Percentiles rank a stretch among this genome's conserved stretches.
Evolutionary conservation across 1,140 invertebrate genomes (phyloP).

Genomic region (Tenebrio molitor): DNA sequence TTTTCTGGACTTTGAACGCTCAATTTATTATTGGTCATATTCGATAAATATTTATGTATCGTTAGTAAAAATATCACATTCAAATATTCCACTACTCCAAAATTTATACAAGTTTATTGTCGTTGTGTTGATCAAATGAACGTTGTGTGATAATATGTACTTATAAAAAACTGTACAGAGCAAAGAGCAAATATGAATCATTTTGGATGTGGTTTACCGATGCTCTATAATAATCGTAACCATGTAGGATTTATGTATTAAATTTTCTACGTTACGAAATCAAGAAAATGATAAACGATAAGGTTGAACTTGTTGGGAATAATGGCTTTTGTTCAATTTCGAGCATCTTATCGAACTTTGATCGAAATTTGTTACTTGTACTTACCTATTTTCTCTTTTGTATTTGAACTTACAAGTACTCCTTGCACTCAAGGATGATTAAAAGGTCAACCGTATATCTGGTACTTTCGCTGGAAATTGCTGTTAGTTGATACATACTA

Average conservation of each 20-base stretch:
- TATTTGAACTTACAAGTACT: too few species aligned
- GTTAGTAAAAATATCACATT: slow-evolving; percentile 11
- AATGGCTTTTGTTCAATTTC: slow-evolving; percentile 15
- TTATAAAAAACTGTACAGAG: neutral
- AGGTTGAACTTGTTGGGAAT: too few species aligned
- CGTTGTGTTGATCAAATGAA: neutral
- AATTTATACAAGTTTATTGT: slow-evolving; percentile 25
- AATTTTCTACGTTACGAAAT: too few species aligned
- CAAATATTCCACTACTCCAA: slow-evolving; percentile 25
- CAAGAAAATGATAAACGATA: too few species aligned
- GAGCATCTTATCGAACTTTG: slow-evolving; percentile 10
- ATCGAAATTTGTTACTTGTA: neutral
- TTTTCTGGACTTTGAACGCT: slow-evolving; percentile 6
- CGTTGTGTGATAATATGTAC: neutral
- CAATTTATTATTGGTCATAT: neutral
- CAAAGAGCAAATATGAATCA: neutral
- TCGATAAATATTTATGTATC: slow-evolving; percentile 20
- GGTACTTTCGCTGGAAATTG: too few species aligned
- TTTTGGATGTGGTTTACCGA: too few species aligned
- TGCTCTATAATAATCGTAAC: too few species aligned
- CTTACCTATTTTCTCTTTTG: neutral
- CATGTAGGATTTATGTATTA: too few species aligned
- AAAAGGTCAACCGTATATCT: too few species aligned
- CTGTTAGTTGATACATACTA: too few species aligned
- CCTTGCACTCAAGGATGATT: too few species aligned